Conservation (phyloP, 2,888 invertebrate species). For the Metopia argyrocephala region DNA sequence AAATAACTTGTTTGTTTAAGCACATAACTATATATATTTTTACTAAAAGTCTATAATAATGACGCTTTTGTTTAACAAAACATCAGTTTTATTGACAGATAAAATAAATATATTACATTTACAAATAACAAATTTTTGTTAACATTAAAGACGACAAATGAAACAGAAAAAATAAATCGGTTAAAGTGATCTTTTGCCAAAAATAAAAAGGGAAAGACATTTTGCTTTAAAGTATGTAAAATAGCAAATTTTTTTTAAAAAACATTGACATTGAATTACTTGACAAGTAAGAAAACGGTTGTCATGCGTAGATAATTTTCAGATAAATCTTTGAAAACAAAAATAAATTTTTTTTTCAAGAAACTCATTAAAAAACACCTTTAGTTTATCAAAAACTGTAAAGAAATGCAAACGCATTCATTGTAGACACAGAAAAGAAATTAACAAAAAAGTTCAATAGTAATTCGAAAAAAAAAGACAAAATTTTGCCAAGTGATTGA, state of each 20-base stretch:
- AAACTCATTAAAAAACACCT: slow-evolving; percentile 60
- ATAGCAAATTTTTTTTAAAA: slow-evolving; percentile 42
- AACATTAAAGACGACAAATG: slow-evolving; percentile 41
- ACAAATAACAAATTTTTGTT: slow-evolving; percentile 53
- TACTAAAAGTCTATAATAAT: no score
- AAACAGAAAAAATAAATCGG: slow-evolving; percentile 22
- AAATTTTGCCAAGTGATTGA: slow-evolving; percentile 66
- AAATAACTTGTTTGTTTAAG: no score
- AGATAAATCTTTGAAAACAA: slow-evolving; percentile 45
- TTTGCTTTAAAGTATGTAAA: slow-evolving; percentile 15
- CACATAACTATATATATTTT: no score
- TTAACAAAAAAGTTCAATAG: slow-evolving; percentile 7
- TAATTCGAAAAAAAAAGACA: not conserved
- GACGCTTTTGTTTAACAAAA: no score
- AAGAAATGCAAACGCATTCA: slow-evolving; percentile 63
- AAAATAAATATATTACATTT: slow-evolving; percentile 52
- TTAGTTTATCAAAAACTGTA: slow-evolving; percentile 60
- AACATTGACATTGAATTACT: slow-evolving; percentile 65
- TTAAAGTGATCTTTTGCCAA: slow-evolving; percentile 51
- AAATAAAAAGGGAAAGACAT: not conserved
- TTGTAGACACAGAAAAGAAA: slow-evolving; percentile 13
- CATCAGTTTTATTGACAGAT: slow-evolving; percentile 13
- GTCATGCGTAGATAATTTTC: slow-evolving; percentile 60
- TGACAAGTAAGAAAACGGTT: slow-evolving; percentile 46
- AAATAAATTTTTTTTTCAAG: slow-evolving; percentile 37